Evolutionary conservation across 2,113 vertebrate species (phyloP), one percentile per base, ranked within the genome.

Genomic region (Solenodon paradoxus): DNA sequence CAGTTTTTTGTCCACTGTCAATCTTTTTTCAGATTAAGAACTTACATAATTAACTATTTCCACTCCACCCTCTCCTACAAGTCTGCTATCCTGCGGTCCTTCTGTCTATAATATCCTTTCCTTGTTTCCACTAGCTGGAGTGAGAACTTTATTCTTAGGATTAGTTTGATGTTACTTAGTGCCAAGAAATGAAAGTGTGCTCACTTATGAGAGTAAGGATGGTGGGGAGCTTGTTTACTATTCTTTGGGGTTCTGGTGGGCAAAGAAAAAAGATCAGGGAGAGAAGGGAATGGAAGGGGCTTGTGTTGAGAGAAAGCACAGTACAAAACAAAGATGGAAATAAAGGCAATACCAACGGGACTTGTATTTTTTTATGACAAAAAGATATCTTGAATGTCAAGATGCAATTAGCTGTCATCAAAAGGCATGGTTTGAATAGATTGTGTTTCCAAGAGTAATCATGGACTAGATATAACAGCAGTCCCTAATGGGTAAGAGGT

Each of bases 61-160:
- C 24, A 63, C 8, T 22, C 24, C 12, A 6, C 0, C 9, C 26
- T 0, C 19, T 17, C 4, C 30, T n/a, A n/a, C 10, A 24, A 64
- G 61, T 72, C 16, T 64, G 26, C 40, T 75, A 40, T 87, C 42
- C 59, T 82, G 35, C 22, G 17, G 1, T 5, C 9, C 40, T 7
- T 79, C 57, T 51, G 20, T 47, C 55, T 81, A 8, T 42, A 28
- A 17, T 47, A 26, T 22, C 17, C 12, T 51, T 57, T 32, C 32
- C 32, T 59, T 11, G 28, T 30, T 59, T 32, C 26, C 86, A 57
- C 19, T 66, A 26, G 32, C 9, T 19, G 15, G 28, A 47, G 32
- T 1, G 10, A 10, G 88, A 71, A 40, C 11, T n/a, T 3, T 8
- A n/a, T n/a, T 24, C 16, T 19, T n/a, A 2, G 0, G 6, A 35